Evolutionary conservation across 2,113 vertebrate species (phyloP), one percentile per base, ranked within the genome.

Genomic region (Jaculus jaculus): DNA sequence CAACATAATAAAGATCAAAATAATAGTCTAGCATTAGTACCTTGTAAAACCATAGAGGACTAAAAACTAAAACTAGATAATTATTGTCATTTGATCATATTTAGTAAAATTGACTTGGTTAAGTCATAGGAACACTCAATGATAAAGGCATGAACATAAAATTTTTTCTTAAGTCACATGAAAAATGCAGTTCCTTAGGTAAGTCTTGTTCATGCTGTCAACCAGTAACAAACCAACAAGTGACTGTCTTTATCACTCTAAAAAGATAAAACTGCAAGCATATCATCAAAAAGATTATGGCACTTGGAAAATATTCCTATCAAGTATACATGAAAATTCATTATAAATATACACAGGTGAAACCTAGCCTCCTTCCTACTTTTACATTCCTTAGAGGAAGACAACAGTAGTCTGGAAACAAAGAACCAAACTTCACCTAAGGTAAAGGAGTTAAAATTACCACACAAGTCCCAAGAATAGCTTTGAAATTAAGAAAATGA

Each of bases 1-100:
- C 32, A 94, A 79, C 47, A 83, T 78, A 88, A 39, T 71, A 86
- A 93, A 42, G 54, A 93, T 83, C 68, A 84, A 95, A 95, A 58
- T 78, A 94, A 95, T 32, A 87, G 78, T 92, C 24, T 86, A 94
- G 47, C 42, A 71, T 84, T 88, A 94, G 15, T 80, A 26, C 80
- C n/a, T 82, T 75, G 18, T 32, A 88, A 89, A 82, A 32, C 65
- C 26, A 84, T 7, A 78, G 9, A 92, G 26, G 23, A 88, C 69
- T 37, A 54, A 92, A 94, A 92, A 63, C 39, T 51, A 81, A 83
- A 82, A 83, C 37, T 77, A 88, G 16, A 90, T 16, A 78, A 66
- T 23, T 81, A 63, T 86, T 92, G 69, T 12, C 63, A 90, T 87
- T 82, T 92, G 47, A 87, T 32, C 34, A 65, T 87, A 91, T 51